Percentiles rank a stretch among this genome's conserved stretches.
Conservation (phyloP, 2,797 vertebrate genomes). For the Syncerus caffer region DNA sequence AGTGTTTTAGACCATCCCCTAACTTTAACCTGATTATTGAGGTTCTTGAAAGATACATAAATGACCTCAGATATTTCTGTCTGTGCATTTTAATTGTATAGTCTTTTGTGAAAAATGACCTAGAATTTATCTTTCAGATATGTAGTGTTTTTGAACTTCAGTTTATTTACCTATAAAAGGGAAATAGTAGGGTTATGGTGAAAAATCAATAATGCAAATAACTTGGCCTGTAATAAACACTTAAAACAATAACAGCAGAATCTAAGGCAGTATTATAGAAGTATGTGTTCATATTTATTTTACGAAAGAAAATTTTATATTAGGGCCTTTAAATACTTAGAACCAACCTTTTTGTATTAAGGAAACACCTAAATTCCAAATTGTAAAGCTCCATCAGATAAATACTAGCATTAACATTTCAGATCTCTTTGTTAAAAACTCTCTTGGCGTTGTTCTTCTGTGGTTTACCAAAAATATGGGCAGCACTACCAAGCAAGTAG, state of each 20-base stretch:
- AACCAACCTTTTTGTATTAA: not conserved
- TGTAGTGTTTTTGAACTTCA: not conserved
- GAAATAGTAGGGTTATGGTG: not conserved
- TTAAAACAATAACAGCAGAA: not conserved
- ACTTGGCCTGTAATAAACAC: not conserved
- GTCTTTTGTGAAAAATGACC: not conserved
- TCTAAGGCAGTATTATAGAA: not conserved
- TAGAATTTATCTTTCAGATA: not conserved
- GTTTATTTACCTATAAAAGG: not conserved
- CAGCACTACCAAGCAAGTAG: not conserved
- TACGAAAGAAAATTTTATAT: not conserved
- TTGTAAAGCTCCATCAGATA: constrained; percentile 3
- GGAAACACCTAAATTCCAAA: not conserved
- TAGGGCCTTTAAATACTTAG: not conserved
- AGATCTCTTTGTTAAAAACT: constrained; percentile 10
- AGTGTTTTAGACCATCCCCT: not conserved
- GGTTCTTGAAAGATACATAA: not conserved
- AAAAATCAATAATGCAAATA: not conserved
- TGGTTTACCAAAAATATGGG: not conserved
- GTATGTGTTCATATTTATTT: not conserved
- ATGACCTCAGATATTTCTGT: not conserved
- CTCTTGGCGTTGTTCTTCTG: not conserved
- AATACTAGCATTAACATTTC: not conserved
- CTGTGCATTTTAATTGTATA: not conserved
- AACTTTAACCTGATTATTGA: not conserved